Conservation (phyloP, 2,888 invertebrate genomes). For the Dicycla oo region DNA sequence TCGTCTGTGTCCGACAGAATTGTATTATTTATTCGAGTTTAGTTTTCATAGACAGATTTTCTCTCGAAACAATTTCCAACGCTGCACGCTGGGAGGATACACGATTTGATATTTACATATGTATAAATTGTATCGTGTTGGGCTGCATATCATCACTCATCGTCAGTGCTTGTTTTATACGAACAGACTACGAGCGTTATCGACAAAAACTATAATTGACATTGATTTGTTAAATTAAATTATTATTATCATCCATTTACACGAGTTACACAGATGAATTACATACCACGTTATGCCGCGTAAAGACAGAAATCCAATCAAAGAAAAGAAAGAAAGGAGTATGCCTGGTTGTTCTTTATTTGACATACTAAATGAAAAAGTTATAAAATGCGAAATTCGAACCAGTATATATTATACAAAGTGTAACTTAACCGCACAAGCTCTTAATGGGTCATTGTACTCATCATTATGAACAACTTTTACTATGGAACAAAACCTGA, state of each 20-base stretch:
- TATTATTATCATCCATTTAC: not conserved
- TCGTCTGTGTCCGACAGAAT: slow-evolving; percentile 39
- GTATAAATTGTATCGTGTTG: not conserved
- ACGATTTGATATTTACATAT: not conserved
- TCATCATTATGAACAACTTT: too few relatives aligned
- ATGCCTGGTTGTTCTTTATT: too few relatives aligned
- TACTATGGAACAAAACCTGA: too few relatives aligned
- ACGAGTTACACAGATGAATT: not conserved
- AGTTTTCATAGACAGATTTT: slow-evolving; percentile 1
- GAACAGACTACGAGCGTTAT: not conserved
- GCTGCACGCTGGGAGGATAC: not conserved
- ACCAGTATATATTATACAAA: too few relatives aligned
- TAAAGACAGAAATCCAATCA: not conserved
- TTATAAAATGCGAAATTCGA: too few relatives aligned
- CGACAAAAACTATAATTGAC: not conserved
- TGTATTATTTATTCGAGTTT: slow-evolving; percentile 18
- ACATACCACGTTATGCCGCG: not conserved
- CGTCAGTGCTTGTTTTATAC: not conserved
- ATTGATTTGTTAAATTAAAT: not conserved
- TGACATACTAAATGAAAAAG: too few relatives aligned
- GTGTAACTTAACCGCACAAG: too few relatives aligned
- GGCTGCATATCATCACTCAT: not conserved
- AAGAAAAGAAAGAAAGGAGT: too few relatives aligned
- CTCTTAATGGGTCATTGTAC: too few relatives aligned
- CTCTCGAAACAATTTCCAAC: not conserved